phyloP scores from a whole-genome alignment of 2,113 vertebrate species.

The Rhabdornis inornatus region DNA sequence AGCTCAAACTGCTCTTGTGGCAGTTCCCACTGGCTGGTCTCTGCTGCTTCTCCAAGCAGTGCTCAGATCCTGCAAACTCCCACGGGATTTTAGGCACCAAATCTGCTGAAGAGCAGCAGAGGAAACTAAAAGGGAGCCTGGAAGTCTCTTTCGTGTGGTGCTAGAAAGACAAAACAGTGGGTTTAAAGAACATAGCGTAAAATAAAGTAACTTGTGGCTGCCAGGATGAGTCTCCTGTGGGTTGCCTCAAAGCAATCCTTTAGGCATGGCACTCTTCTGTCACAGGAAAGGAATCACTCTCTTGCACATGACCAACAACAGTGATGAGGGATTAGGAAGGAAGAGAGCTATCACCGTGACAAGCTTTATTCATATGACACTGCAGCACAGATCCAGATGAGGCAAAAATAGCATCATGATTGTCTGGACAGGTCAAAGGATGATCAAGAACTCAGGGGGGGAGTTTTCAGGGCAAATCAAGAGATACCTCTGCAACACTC shows the following conservation, averaged over 20 bases:
- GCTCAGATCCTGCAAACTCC: background rate
- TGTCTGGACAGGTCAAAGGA: background rate
- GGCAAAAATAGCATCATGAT: background rate
- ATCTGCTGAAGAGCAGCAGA: background rate
- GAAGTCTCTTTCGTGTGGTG: background rate
- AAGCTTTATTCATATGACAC: background rate
- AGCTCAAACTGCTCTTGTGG: background rate
- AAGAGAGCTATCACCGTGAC: background rate
- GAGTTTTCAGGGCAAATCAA: background rate
- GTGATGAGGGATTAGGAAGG: background rate
- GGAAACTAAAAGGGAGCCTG: background rate
- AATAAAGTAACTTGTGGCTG: background rate
- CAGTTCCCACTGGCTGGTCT: background rate
- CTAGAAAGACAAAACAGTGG: background rate
- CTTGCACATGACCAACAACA: fast-evolving
- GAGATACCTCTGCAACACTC: background rate
- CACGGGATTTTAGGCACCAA: background rate
- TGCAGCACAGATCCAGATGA: background rate
- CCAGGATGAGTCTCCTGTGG: background rate
- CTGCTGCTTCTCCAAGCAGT: background rate
- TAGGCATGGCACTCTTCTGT: background rate
- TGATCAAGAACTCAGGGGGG: background rate
- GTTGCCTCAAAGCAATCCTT: background rate
- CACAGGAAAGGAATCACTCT: background rate
- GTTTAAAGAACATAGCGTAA: background rate